Evolutionary conservation across 2,888 invertebrate species (phyloP).

Genomic region (Tubulanus polymorphus): DNA sequence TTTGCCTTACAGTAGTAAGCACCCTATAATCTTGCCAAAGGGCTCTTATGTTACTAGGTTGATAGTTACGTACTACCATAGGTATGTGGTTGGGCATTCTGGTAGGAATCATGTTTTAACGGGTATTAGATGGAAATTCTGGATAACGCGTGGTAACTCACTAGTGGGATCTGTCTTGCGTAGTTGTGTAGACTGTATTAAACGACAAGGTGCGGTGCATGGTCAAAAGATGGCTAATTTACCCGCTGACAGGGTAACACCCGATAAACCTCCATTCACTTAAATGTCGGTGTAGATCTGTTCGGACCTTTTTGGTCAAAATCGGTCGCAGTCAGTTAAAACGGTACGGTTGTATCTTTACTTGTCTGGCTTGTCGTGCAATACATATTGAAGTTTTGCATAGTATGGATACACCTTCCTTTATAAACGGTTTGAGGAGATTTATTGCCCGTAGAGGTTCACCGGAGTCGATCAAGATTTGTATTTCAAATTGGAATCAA

Average conservation of each 20-base stretch:
- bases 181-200: not conserved
- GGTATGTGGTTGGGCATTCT: no score
- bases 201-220: not conserved
- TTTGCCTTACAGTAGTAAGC: no score
- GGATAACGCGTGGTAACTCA: not conserved
- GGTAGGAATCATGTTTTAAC: conserved; percentile 2
- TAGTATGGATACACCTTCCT: conserved; percentile 1
- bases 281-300: conserved; percentile 2
- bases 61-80: no score
- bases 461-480: not conserved
- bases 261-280: conserved; percentile 2
- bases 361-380: conserved; percentile 1
- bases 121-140: not conserved
- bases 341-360: no score
- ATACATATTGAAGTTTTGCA: conserved; percentile 6
- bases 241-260: not conserved
- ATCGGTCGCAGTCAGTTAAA: conserved; percentile 1
- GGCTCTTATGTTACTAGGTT: no score
- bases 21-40: no score
- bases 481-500: no score
- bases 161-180: not conserved
- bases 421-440: conserved; percentile 3
- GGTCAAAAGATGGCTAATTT: conserved; percentile 6
- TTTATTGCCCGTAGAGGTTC: not conserved
- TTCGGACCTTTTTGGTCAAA: conserved; percentile 8